These are phyloP conservation scores for Steinernema hermaphroditum DNA, from an alignment of 2,888 invertebrate species.

Conservation along the genomic window DNA sequence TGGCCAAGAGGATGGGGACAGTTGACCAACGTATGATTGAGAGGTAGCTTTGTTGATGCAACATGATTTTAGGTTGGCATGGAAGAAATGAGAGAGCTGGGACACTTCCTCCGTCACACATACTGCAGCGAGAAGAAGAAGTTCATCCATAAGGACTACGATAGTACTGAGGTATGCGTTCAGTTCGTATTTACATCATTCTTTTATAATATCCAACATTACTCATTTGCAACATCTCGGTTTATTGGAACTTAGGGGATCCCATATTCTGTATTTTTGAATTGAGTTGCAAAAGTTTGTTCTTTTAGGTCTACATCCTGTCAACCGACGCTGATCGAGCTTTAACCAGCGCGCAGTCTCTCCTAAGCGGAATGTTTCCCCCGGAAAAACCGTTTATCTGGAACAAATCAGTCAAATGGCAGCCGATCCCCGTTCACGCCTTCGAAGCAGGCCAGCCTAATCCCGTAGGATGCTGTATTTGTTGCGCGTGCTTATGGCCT, in stretches of 20 bases:
- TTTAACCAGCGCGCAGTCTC: constrained; percentile 80
- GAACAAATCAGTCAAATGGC: constrained; percentile 49
- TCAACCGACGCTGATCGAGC: constrained; percentile 68
- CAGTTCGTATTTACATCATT: constrained; percentile 19
- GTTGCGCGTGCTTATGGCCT: constrained; percentile 5
- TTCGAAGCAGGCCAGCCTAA: constrained; percentile 46
- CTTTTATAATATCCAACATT: too few relatives aligned
- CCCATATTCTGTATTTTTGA: too few relatives aligned
- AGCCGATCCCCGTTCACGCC: constrained; percentile 55
- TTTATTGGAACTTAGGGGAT: too few relatives aligned
- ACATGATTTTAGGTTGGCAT: constrained; percentile 59
- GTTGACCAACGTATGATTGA: constrained; percentile 45
- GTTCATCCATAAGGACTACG: constrained; percentile 41
- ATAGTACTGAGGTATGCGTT: constrained; percentile 38
- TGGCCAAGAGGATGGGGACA: constrained; percentile 55
- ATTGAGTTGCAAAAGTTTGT: too few relatives aligned
- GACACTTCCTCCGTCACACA: constrained; percentile 49
- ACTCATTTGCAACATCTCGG: too few relatives aligned
- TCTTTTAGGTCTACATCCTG: constrained; percentile 61
- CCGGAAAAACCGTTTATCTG: constrained; percentile 43
- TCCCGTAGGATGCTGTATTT: constrained; percentile 49
- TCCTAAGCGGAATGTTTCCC: constrained; percentile 79
- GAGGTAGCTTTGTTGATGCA: neutral
- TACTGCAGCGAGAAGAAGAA: constrained; percentile 38
- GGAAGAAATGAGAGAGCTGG: constrained; percentile 51